A percentile compares a stretch with the other conserved stretches of the same genome.
Conservation (phyloP, 2,797 vertebrate species). For the Cichlasoma orientale region DNA sequence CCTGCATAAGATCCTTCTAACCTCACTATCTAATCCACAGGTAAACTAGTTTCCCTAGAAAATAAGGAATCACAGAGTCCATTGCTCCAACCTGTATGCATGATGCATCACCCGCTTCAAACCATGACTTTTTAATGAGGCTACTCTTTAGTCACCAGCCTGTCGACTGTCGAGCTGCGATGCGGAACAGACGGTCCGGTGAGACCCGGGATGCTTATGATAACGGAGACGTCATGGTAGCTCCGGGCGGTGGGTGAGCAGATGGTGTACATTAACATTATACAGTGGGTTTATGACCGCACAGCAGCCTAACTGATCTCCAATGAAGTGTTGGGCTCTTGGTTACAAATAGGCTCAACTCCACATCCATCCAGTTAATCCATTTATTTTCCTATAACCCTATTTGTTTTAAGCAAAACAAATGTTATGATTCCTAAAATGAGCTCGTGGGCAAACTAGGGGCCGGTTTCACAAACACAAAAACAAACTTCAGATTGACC, state of each 20-base stretch:
- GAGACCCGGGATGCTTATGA: constrained; percentile 54
- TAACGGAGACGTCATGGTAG: constrained; percentile 54
- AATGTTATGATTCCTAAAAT: neutral
- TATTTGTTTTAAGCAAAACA: neutral
- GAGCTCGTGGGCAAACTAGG: neutral
- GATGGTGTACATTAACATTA: constrained; percentile 75
- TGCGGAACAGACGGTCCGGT: constrained; percentile 67
- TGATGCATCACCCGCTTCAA: constrained; percentile 34
- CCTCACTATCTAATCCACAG: neutral
- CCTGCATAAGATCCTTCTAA: neutral
- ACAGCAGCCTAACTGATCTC: constrained; percentile 32
- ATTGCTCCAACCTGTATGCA: constrained; percentile 1
- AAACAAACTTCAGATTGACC: neutral
- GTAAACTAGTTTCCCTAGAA: constrained; percentile 1
- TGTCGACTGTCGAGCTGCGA: constrained; percentile 52
- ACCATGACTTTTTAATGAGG: constrained; percentile 75
- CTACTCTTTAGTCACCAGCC: constrained; percentile 66
- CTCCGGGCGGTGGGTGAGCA: constrained; percentile 62
- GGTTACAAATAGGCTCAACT: constrained; percentile 6
- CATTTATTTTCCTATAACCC: neutral
- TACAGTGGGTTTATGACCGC: constrained; percentile 36
- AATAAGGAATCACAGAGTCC: neutral
- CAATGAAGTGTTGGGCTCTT: neutral
- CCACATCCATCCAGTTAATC: neutral
- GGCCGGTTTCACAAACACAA: neutral